Conservation (phyloP, 2,797 vertebrate genomes). For the Molossus alvarezi region DNA sequence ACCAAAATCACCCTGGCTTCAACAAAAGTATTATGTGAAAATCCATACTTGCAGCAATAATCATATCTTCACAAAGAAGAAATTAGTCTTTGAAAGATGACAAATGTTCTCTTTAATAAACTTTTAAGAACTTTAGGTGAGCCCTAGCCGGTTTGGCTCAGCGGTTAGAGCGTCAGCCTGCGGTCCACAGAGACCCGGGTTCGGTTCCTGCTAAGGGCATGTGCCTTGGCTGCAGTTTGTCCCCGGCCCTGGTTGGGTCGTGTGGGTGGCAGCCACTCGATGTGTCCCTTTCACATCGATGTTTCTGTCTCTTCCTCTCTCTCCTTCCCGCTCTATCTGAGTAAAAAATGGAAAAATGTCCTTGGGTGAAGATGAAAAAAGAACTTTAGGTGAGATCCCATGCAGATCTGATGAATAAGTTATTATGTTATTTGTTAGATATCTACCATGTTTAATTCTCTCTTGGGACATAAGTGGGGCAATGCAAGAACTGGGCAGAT, state of each 20-base stretch:
- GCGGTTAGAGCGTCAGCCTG: too few relatives aligned
- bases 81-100: conserved; percentile 26
- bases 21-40: conserved; percentile 30
- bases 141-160: too few relatives aligned
- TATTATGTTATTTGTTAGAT: conserved; percentile 9
- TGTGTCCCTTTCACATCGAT: too few relatives aligned
- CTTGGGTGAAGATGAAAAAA: neutral
- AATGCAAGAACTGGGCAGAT: neutral
- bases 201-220: too few relatives aligned
- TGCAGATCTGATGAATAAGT: neutral
- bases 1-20: neutral
- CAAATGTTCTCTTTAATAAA: neutral
- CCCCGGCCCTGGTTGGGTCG: too few relatives aligned
- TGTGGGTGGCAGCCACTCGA: too few relatives aligned
- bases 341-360: too few relatives aligned
- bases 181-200: too few relatives aligned
- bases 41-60: neutral
- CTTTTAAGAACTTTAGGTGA: conserved; percentile 20
- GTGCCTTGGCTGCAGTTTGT: too few relatives aligned
- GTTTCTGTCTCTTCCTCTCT: too few relatives aligned
- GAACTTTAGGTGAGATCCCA: conserved; percentile 15
- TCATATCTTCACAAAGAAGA: neutral
- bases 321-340: too few relatives aligned
- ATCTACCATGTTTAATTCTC: neutral
- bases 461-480: neutral